Evolutionary conservation across 2,888 invertebrate species (phyloP), one percentile per base, ranked within the genome.

Genomic region (Tryphoninae sp.): DNA sequence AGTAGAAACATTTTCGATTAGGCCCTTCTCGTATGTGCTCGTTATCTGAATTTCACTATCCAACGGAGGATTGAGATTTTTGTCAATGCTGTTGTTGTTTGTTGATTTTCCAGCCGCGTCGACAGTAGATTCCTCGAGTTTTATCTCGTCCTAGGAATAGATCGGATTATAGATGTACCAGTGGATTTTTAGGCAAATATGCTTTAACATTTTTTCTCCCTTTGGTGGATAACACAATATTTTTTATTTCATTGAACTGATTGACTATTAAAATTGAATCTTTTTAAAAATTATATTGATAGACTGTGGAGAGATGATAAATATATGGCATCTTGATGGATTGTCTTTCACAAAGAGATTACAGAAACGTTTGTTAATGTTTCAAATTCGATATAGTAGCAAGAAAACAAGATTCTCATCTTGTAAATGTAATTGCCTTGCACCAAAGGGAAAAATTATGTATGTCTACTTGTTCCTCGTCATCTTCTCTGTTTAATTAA

Each of bases 61-160:
- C 78, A 61, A 82, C 2, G 88, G 83, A 42, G 88, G 84, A 84
- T 91, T 91, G 53, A 89, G 83, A 83, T 91, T 89, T 85, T 91
- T 91, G 81, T 91, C 88, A 49, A 86, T 87, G 74, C 88, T 89
- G 82, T 90, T 90, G 84, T 86, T 87, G 76, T 88, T 89, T 61
- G 85, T 84, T n/a, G 80, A 83, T 22, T 82, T 82, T 23, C 73
- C 42, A 22, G 79, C 53, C 13, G 84, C 67, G 19, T 74, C 68
- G 19, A 42, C 61, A 8, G 87, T 67, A 79, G 86, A 81, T 71
- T 86, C 88, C 86, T 90, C 90, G 80, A 84, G 62, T 64, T 84
- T 84, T 59, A 83, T 59, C 40, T 81, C 82, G 53, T 78, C 80
- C 78, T 78, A 71, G 33, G 71, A 61, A 78, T 82, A 78, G 26